phyloP scores from a whole-genome alignment of 2,888 invertebrate genomes.

The Nomada hirtipes region DNA sequence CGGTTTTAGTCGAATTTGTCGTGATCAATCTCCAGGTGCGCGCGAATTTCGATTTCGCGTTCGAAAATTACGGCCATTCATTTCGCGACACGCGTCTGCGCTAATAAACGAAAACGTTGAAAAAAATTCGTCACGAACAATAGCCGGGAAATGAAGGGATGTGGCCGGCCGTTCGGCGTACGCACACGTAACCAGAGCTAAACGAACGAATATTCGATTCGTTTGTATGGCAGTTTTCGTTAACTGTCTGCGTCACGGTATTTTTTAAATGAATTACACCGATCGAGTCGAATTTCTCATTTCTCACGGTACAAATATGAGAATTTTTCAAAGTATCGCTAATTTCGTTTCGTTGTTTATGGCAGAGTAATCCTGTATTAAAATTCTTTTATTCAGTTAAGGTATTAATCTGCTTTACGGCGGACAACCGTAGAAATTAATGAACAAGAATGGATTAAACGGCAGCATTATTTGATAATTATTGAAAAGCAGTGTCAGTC shows the following conservation, averaged over 20 bases:
- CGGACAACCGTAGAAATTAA: too few species aligned
- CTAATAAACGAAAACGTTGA: slow-evolving; percentile 69
- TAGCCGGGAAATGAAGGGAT: slow-evolving; percentile 45
- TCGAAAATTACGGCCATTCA: slow-evolving; percentile 74
- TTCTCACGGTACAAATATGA: neutral
- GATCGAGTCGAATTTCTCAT: neutral
- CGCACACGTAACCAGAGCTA: neutral
- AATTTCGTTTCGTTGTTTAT: too few species aligned
- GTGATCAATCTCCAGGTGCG: slow-evolving; percentile 70
- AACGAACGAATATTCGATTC: slow-evolving; percentile 12
- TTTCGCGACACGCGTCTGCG: slow-evolving; percentile 65
- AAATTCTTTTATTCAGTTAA: too few species aligned
- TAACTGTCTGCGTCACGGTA: neutral
- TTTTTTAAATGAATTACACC: slow-evolving; percentile 24
- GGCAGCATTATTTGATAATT: too few species aligned
- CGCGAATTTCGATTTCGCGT: slow-evolving; percentile 66
- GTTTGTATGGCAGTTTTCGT: slow-evolving; percentile 6
- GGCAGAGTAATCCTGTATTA: too few species aligned
- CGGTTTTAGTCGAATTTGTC: slow-evolving; percentile 31
- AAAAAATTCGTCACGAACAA: slow-evolving; percentile 65
- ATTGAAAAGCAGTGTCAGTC: too few species aligned
- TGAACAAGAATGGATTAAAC: too few species aligned
- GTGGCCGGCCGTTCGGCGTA: neutral
- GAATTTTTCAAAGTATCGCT: neutral
- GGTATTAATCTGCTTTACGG: too few species aligned